phyloP scores from a whole-genome alignment of 1,140 invertebrate species.

The Melanaphis sacchari region DNA sequence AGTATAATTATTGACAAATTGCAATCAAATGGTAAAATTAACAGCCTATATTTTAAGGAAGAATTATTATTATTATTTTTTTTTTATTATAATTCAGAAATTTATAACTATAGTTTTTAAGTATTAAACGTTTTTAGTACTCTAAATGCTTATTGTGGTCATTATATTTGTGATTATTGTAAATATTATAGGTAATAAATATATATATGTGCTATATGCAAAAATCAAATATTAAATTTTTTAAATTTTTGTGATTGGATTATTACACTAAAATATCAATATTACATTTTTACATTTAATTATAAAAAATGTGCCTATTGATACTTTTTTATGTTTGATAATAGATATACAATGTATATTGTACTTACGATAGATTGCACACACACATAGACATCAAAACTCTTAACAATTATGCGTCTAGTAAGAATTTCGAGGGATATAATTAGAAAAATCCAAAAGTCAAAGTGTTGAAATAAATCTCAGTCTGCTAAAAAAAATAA shows the following conservation, averaged over 20 bases:
- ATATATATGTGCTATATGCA: rapidly evolving
- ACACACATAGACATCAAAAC: background rate
- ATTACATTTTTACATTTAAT: constrained; percentile 33
- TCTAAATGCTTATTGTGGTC: background rate
- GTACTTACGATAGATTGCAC: background rate
- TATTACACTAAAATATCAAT: background rate
- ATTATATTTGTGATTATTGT: background rate
- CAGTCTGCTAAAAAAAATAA: background rate
- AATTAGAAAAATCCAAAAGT: background rate
- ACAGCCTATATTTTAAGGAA: no score
- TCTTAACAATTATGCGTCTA: background rate
- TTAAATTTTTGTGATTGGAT: background rate
- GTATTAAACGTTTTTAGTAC: background rate
- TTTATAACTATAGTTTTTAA: no score
- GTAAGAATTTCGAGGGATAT: constrained; percentile 27
- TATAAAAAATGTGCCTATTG: background rate
- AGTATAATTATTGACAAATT: background rate
- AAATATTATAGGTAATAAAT: background rate
- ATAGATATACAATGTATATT: background rate
- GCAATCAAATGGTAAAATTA: background rate
- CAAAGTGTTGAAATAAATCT: constrained; percentile 29
- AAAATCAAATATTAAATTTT: background rate
- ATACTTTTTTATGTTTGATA: background rate
- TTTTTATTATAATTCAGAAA: no score
- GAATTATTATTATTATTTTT: no score